Conservation (phyloP, 2,888 invertebrate genomes). For the Macrophya annulata region DNA sequence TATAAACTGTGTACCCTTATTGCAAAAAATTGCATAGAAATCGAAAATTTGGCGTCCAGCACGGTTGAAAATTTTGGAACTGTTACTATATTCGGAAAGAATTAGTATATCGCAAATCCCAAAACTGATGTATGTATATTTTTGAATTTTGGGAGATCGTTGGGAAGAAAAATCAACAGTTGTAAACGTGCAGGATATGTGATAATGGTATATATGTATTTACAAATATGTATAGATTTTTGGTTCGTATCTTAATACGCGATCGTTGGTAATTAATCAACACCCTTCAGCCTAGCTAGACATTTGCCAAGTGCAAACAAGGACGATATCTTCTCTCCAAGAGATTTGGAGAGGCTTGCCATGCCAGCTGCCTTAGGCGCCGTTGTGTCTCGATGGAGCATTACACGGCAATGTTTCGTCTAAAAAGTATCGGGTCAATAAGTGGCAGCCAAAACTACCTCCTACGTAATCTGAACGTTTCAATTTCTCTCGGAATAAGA, state of each 20-base stretch:
- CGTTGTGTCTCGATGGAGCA: conserved; percentile 36
- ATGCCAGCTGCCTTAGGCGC: conserved; percentile 28
- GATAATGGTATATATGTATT: too few species aligned
- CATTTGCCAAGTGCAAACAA: conserved; percentile 53
- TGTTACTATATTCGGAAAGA: too few species aligned
- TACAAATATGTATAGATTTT: conserved; percentile 22
- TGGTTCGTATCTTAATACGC: conserved; percentile 21
- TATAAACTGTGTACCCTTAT: too few species aligned
- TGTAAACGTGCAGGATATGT: too few species aligned
- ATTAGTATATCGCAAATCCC: too few species aligned
- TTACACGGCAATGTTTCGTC: conserved; percentile 45
- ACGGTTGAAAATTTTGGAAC: too few species aligned
- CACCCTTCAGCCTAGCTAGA: conserved; percentile 28
- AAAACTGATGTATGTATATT: too few species aligned
- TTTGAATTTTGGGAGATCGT: too few species aligned
- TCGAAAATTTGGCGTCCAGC: too few species aligned
- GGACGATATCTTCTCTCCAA: conserved; percentile 20
- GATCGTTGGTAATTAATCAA: conserved; percentile 45
- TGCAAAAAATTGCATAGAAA: too few species aligned
- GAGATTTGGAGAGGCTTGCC: conserved; percentile 2
- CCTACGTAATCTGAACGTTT: conserved; percentile 27
- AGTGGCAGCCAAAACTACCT: conserved; percentile 19
- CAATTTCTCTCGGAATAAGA: conserved; percentile 21
- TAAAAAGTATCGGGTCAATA: conserved; percentile 30
- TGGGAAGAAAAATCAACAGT: too few species aligned